These are phyloP conservation scores for Diplodus puntazzo DNA, from an alignment of 2,797 vertebrate species.

Conservation along the genomic window DNA sequence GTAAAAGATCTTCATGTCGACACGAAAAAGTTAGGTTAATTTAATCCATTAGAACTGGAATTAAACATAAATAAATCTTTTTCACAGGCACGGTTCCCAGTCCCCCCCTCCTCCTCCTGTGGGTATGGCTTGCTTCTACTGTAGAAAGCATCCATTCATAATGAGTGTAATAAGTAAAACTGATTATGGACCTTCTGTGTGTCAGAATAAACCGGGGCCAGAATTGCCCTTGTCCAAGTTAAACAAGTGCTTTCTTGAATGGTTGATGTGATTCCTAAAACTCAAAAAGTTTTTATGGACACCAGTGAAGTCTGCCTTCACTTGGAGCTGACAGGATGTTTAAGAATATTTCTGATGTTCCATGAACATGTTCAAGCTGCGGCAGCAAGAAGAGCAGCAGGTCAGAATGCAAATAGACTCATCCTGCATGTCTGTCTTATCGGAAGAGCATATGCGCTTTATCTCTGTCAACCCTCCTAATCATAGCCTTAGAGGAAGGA, in stretches of 20 bases:
- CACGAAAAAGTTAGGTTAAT: too few species aligned
- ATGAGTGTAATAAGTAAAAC: too few species aligned
- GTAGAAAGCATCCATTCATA: too few species aligned
- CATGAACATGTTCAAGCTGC: constrained; percentile 29
- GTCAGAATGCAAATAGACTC: constrained; percentile 44
- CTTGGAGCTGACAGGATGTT: constrained; percentile 16
- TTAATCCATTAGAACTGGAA: too few species aligned
- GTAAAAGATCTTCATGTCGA: too few species aligned
- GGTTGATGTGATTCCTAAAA: constrained; percentile 22
- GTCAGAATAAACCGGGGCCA: not conserved
- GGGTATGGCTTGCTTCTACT: too few species aligned
- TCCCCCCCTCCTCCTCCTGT: too few species aligned
- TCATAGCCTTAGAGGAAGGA: constrained; percentile 66
- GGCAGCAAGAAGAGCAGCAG: constrained; percentile 30
- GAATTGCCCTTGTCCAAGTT: constrained; percentile 1
- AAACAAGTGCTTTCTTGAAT: constrained; percentile 22
- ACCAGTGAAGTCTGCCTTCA: constrained; percentile 6
- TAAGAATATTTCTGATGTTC: constrained; percentile 39
- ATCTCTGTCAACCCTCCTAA: constrained; percentile 63
- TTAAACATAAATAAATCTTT: too few species aligned
- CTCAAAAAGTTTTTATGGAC: constrained; percentile 28
- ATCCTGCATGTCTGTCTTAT: constrained; percentile 59
- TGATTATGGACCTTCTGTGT: constrained; percentile 12
- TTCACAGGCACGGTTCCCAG: too few species aligned
- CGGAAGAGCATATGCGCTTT: constrained; percentile 51